These are phyloP conservation scores for Umimayanthus chanpuru DNA, from an alignment of 92 coral and sea anemone genomes.

Conservation along the genomic window DNA sequence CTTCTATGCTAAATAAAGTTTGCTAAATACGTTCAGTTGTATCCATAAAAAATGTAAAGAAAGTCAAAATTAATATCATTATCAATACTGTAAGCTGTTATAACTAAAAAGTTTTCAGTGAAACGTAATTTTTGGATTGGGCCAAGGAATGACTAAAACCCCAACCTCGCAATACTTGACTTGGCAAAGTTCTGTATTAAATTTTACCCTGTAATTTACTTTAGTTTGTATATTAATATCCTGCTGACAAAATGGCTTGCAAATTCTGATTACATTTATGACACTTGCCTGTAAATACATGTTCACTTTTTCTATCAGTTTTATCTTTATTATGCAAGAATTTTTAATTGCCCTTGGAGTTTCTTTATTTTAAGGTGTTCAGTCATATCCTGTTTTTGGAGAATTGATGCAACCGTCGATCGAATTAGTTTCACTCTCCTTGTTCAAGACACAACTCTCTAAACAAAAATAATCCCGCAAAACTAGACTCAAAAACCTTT, in stretches of 20 bases:
- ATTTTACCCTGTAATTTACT: not conserved
- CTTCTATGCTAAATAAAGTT: not conserved
- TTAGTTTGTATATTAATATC: not conserved
- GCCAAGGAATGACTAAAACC: not conserved
- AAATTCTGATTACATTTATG: not conserved
- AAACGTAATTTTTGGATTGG: not conserved
- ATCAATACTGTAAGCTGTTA: not conserved
- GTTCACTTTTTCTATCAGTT: not conserved
- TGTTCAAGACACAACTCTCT: not conserved
- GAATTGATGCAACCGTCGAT: not conserved
- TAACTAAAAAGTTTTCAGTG: not conserved
- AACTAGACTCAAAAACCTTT: not conserved
- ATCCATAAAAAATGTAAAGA: no score
- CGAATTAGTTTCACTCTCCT: not conserved
- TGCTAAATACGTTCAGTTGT: not conserved
- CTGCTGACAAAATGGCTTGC: conserved; percentile 8
- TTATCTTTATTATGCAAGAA: not conserved
- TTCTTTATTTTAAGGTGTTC: conserved; percentile 12
- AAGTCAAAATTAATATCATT: not conserved
- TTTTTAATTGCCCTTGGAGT: not conserved
- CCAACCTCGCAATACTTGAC: not conserved
- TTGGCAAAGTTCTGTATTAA: not conserved
- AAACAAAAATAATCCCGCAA: not conserved
- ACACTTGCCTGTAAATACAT: conserved; percentile 16
- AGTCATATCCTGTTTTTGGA: not conserved